Evolutionary conservation across 2,113 vertebrate species (phyloP).

Genomic region (Psittacula cyanocephala): DNA sequence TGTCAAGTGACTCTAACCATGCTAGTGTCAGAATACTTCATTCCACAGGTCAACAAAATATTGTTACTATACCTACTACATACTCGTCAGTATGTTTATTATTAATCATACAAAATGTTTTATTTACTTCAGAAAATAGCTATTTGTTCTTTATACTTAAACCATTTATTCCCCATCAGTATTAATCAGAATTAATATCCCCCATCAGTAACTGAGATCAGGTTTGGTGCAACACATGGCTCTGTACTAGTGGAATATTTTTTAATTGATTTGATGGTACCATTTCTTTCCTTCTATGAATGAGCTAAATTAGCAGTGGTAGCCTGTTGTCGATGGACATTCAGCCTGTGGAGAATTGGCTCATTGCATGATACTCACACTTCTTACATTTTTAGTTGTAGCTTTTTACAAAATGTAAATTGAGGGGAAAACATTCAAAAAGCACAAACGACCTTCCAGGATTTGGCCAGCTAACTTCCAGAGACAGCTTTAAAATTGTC

Average conservation of each 20-base stretch:
- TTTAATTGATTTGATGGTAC: not conserved
- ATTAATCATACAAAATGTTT: not conserved
- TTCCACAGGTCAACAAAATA: not conserved
- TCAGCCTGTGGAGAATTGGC: not conserved
- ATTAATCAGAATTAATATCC: too few species aligned
- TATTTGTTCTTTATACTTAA: not conserved
- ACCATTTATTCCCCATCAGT: not conserved
- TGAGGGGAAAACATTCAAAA: not conserved
- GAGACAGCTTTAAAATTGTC: not conserved
- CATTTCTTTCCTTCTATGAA: not conserved
- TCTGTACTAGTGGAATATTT: not conserved
- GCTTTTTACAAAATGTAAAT: not conserved
- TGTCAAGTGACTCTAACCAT: not conserved
- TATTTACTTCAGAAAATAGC: not conserved
- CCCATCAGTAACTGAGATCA: not conserved
- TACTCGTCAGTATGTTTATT: not conserved
- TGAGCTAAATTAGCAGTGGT: not conserved
- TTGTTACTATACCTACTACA: not conserved
- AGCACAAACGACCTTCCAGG: not conserved
- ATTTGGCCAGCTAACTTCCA: not conserved
- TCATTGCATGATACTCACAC: fast-evolving
- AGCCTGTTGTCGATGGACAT: not conserved
- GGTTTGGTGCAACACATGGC: not conserved
- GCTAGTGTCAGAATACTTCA: not conserved
- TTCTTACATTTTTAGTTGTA: not conserved